phyloP scores from a whole-genome alignment of 2,797 vertebrate species.

The Fundulus diaphanus region DNA sequence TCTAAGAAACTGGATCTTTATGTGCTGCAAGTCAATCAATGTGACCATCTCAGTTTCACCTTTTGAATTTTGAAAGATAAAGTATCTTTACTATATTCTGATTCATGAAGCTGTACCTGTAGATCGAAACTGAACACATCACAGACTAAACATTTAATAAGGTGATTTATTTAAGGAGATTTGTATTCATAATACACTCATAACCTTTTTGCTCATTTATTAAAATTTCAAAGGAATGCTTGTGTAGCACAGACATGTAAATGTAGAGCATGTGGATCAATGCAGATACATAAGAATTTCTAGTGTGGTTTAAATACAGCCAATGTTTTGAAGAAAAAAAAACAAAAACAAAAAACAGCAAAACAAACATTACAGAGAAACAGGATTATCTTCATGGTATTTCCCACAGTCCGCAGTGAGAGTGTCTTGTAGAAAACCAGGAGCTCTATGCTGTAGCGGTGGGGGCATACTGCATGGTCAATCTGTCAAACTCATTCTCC shows the following conservation, averaged over 20 bases:
- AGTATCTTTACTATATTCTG: neutral
- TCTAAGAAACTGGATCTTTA: neutral
- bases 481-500: slow-evolving; percentile 96
- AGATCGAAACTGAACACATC: neutral
- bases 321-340: slow-evolving; percentile 26
- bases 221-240: slow-evolving; percentile 62
- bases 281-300: neutral
- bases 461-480: slow-evolving; percentile 89
- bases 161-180: neutral
- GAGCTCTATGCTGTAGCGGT: slow-evolving; percentile 73
- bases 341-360: slow-evolving; percentile 16
- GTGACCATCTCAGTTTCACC: too few species aligned
- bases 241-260: slow-evolving; percentile 29
- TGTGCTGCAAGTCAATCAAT: neutral
- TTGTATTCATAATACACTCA: slow-evolving; percentile 2
- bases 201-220: slow-evolving; percentile 56
- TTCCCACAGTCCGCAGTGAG: slow-evolving; percentile 10
- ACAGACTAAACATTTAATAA: neutral
- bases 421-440: slow-evolving; percentile 7
- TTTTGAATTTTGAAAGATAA: too few species aligned
- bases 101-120: neutral
- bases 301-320: slow-evolving; percentile 34
- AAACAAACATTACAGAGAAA: slow-evolving; percentile 12
- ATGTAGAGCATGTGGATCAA: slow-evolving; percentile 24
- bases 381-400: slow-evolving; percentile 12